phyloP scores from a whole-genome alignment of 2,797 vertebrate species.

The Falco concolor region DNA sequence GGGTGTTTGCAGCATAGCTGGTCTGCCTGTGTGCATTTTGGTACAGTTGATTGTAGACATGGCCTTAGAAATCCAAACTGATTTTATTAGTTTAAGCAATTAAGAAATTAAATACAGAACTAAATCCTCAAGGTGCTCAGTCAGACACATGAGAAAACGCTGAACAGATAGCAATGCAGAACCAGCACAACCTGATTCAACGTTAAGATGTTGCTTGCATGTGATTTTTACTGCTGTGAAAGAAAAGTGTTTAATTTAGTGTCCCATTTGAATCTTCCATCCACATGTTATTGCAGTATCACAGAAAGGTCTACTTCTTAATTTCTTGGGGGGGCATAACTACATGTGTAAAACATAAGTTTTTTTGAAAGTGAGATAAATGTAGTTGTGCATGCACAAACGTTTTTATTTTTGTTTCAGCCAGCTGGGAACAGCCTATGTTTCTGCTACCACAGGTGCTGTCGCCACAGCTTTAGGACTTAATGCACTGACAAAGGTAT shows the following conservation, averaged over 20 bases:
- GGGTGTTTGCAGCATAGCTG: background rate
- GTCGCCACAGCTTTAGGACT: constrained; percentile 95
- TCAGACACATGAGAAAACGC: background rate
- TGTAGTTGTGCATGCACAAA: background rate
- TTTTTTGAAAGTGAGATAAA: background rate
- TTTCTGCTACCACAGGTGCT: constrained; percentile 94
- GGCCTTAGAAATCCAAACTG: background rate
- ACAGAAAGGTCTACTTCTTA: background rate
- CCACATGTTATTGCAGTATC: background rate
- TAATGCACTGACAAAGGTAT: constrained; percentile 95
- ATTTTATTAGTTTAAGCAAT: background rate
- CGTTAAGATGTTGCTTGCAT: background rate
- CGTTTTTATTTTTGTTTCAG: constrained; percentile 78
- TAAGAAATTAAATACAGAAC: background rate
- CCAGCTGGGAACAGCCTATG: constrained; percentile 93
- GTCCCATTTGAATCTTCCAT: background rate
- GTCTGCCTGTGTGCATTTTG: background rate
- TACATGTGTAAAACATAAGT: background rate
- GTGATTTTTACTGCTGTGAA: background rate
- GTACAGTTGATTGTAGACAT: background rate
- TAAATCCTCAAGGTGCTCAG: background rate
- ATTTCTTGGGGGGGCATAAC: accelerated
- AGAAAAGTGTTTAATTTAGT: background rate
- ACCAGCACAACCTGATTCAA: background rate
- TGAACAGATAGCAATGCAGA: background rate